Base-by-base conservation (phyloP, 2,888 invertebrate species). In the Argyresthia goedartella region DNA sequence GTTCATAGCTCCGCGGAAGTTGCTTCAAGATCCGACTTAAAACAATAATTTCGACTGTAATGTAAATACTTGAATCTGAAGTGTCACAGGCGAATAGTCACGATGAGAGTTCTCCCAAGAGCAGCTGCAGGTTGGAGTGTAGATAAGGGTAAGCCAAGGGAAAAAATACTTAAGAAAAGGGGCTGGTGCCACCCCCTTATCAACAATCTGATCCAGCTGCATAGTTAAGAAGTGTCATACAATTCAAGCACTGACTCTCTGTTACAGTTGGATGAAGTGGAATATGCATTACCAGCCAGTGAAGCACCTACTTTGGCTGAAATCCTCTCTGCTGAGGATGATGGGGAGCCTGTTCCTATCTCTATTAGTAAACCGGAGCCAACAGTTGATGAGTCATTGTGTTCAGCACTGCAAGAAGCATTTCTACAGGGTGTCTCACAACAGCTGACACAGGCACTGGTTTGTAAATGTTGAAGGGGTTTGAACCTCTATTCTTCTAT, bases 361-460 rank as follows among this genome's bases (percentile, higher is more conserved):
- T n/a, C 15, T 9, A 8, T 13, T 14, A 13, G 9, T 4, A 13
- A 9, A 13, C 45, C 51, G n/a, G n/a, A n/a, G n/a, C n/a, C n/a
- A 8, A 56, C 65, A n/a, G 66, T 71, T 49, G 25, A 25, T 2
- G 25, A 25, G 25, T 25, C 25, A 4, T 25, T 6, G 6, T 84
- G 84, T 59, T 81, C 84, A 44, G 80, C 81, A 15, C 66, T 86
- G 9, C 85, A 86, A 69, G 75, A 78, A 39, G 85, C 85, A 46
- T 81, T 96, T 55, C 84, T 98, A 54, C 95, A 96, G 73, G 96
- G 95, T 56, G 91, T 98, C 50, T 95, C 97, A 4, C 91, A 96
- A 25, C 98, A 98, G 78, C 87, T 98, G 16, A 82, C 90, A 56
- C 95, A 96, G 54, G 97, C 97, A 47, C 91, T 92, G 64, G 96